These are phyloP conservation scores for Dascillus cervinus DNA, from an alignment of 2,888 invertebrate genomes.

Conservation along the genomic window DNA sequence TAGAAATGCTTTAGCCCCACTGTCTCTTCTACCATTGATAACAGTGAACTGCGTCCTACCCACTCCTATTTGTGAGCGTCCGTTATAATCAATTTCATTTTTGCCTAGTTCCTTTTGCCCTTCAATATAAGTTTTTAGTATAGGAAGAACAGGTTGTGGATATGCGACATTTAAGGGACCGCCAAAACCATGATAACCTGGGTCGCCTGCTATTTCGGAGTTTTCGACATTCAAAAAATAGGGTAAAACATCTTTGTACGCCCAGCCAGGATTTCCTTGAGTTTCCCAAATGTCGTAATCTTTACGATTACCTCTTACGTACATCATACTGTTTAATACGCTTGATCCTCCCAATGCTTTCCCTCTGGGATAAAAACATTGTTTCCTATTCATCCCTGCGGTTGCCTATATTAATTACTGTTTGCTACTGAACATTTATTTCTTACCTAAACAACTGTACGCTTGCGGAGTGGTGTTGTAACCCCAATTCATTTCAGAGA, in stretches of 20 bases:
- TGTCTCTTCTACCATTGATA: slow-evolving; percentile 62
- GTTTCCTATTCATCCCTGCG: too few relatives aligned
- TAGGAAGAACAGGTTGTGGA: slow-evolving; percentile 50
- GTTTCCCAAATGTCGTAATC: slow-evolving; percentile 73
- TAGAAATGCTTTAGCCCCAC: slow-evolving; percentile 68
- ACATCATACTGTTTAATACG: slow-evolving; percentile 73
- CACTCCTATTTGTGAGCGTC: slow-evolving; percentile 54
- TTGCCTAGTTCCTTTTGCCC: slow-evolving; percentile 62
- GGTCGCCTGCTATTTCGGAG: slow-evolving; percentile 51
- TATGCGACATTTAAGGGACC: slow-evolving; percentile 61
- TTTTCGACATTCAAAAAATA: slow-evolving; percentile 71
- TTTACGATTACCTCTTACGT: slow-evolving; percentile 64
- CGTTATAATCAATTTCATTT: slow-evolving; percentile 61
- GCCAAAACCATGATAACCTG: slow-evolving; percentile 54
- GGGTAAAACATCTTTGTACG: slow-evolving; percentile 57
- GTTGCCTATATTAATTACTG: too few relatives aligned
- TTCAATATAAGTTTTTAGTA: slow-evolving; percentile 54
- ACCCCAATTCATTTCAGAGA: slow-evolving; percentile 9
- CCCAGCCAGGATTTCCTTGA: slow-evolving; percentile 71
- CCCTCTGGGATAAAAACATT: too few relatives aligned
- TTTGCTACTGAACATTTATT: too few relatives aligned
- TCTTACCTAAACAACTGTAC: slow-evolving; percentile 6
- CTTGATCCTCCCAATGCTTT: slow-evolving; percentile 76
- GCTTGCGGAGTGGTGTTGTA: slow-evolving; percentile 8
- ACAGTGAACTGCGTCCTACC: slow-evolving; percentile 60